Conservation (phyloP, 2,888 invertebrate genomes). For the Notodromas monacha region DNA sequence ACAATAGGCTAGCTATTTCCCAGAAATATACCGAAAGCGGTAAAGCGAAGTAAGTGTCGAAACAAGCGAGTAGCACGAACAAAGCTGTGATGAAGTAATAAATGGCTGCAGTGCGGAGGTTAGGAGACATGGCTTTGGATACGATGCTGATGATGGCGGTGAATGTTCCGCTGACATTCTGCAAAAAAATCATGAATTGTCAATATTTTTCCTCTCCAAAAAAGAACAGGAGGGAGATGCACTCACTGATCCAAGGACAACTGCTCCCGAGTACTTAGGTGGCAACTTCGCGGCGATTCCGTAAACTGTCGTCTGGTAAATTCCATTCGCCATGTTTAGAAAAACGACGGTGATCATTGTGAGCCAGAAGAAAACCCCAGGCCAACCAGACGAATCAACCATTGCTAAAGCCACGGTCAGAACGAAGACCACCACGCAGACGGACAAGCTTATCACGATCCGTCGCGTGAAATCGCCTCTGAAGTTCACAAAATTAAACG, state of each 20-base stretch:
- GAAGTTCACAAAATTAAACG: constrained; percentile 39
- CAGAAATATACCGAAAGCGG: constrained; percentile 65
- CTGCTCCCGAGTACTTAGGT: constrained; percentile 65
- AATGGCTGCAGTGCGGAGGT: constrained; percentile 52
- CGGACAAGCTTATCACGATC: constrained; percentile 38
- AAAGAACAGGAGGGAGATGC: too few species aligned
- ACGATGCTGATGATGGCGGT: constrained; percentile 39
- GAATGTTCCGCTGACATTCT: constrained; percentile 63
- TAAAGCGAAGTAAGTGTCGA: constrained; percentile 78
- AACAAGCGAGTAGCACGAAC: constrained; percentile 56
- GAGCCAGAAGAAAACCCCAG: constrained; percentile 46
- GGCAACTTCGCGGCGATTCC: constrained; percentile 81
- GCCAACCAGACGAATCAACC: constrained; percentile 16
- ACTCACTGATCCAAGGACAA: constrained; percentile 67
- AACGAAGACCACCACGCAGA: constrained; percentile 15
- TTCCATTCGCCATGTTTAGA: constrained; percentile 63
- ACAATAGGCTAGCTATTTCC: constrained; percentile 21
- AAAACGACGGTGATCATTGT: constrained; percentile 50
- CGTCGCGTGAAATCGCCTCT: constrained; percentile 57
- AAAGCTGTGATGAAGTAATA: constrained; percentile 89
- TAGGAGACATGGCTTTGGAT: constrained; percentile 31
- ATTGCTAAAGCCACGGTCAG: constrained; percentile 17
- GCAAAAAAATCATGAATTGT: too few species aligned
- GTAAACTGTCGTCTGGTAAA: constrained; percentile 88
- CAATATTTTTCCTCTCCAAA: too few species aligned